Base-by-base conservation (phyloP, 2,797 vertebrate genomes). In the Molossus alvarezi region DNA sequence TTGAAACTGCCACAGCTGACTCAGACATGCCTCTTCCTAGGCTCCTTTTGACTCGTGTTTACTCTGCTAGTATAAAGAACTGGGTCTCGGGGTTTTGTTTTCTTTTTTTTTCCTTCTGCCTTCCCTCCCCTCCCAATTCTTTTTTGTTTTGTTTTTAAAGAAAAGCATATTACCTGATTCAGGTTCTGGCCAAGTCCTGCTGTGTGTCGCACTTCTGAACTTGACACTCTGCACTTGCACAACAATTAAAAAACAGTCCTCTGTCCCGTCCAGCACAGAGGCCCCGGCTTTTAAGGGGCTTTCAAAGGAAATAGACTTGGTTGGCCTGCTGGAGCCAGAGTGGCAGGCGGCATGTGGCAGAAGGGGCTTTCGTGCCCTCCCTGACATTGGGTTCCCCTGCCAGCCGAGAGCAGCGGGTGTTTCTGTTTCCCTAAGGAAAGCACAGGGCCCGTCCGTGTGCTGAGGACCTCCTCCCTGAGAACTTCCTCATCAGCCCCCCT, bases 211-310 rank as follows among this genome's bases (percentile, higher is more conserved):
- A 48, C 45, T 71, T 82, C 62, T 80, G 75, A 89, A 55, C 29
- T 92, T 75, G 15, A 76, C 23, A 27, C 27, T 29, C 37, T 60
- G 10, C 1, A 45, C 73, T 82, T 81, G 1, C 84, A 45, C 75
- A 84, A 60, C 65, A 72, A 33, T 88, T 86, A n/a, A 76, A 85
- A 69, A 57, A 9, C 81, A 85, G n/a, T n/a, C 62, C 2, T 15
- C 18, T 45, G 10, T 27, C 45, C 21, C 9, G 2, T 57, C 58
- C 18, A 25, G 1, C 71, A 13, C 27, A 48, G 69, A 75, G 13
- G 17, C 41, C 76, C 53, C 62, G 65, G 18, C 51, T 11, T 48
- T 62, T 27, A 48, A 11, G 45, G 82, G 53, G 18, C 20, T 75
- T 88, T 58, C 0, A 1, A 18, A 94, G 33, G 73, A 25, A 37